Conservation (phyloP, 2,888 invertebrate genomes). For the Limnephilus marmoratus region DNA sequence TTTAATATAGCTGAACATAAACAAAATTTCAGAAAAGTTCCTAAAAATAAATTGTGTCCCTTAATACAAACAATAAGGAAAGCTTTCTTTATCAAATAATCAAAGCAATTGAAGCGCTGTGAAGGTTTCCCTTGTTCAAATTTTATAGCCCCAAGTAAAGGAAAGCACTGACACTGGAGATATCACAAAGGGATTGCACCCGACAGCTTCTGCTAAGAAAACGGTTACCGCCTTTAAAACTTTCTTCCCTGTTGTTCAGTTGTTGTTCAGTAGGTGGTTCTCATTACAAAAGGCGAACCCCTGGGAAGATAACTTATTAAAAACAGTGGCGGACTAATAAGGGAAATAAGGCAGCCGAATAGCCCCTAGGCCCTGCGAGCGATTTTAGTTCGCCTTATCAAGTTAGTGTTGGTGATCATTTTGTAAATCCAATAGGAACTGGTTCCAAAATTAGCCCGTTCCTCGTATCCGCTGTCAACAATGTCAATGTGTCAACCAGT, state of each 20-base stretch:
- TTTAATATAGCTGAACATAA: too few species aligned
- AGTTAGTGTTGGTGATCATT: too few species aligned
- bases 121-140: not conserved
- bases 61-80: not conserved
- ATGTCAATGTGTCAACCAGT: too few species aligned
- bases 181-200: constrained; percentile 28
- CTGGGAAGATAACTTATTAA: not conserved
- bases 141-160: constrained; percentile 16
- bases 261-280: constrained; percentile 25
- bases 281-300: constrained; percentile 31
- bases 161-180: constrained; percentile 3
- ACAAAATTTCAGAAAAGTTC: not conserved
- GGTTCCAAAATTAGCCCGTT: too few species aligned
- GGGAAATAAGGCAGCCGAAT: not conserved
- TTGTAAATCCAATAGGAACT: too few species aligned
- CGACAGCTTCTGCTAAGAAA: constrained; percentile 33
- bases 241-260: constrained; percentile 37
- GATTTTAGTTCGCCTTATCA: too few species aligned
- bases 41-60: too few species aligned
- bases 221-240: constrained; percentile 46
- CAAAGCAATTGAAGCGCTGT: not conserved
- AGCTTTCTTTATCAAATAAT: not conserved
- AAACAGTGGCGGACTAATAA: not conserved
- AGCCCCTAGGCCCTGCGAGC: too few species aligned
- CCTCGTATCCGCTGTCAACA: too few species aligned